Evolutionary conservation across 2,888 invertebrate species (phyloP).

Genomic region (Latheticus oryzae): DNA sequence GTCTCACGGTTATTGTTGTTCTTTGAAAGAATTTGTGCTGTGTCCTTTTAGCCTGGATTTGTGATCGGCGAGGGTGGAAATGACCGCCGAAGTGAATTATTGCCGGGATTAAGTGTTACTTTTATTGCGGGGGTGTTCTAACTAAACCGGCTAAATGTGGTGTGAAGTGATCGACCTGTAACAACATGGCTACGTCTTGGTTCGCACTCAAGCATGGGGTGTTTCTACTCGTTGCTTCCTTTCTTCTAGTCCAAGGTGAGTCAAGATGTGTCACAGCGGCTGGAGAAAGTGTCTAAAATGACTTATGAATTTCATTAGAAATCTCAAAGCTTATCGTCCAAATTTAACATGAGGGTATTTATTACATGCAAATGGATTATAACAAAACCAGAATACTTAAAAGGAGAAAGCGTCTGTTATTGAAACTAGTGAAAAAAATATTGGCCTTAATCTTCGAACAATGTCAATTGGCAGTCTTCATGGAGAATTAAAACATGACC

Average conservation of each 20-base stretch:
- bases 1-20: conserved; percentile 40
- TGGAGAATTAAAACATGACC: conserved; percentile 20
- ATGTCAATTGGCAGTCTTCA: not conserved
- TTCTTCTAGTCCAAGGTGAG: conserved; percentile 40
- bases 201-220: conserved; percentile 45
- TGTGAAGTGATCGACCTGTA: conserved; percentile 55
- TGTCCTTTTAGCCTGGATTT: not conserved
- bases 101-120: conserved; percentile 28
- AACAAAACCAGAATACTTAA: conserved; percentile 20
- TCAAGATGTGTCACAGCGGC: conserved; percentile 22
- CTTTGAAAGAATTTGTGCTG: conserved; percentile 8
- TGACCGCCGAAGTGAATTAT: conserved; percentile 14
- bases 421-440: too few relatives aligned
- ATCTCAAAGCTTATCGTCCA: not conserved
- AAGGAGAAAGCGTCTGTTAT: conserved; percentile 25
- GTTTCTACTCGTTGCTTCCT: conserved; percentile 37
- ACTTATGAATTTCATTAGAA: conserved; percentile 12
- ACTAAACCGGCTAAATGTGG: conserved; percentile 48
- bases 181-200: conserved; percentile 52
- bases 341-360: conserved; percentile 28
- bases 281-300: conserved; percentile 32
- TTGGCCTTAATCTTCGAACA: conserved; percentile 24
- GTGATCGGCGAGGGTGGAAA: conserved; percentile 9
- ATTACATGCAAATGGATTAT: conserved; percentile 25
- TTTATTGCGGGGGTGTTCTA: conserved; percentile 15